Evolutionary conservation across 1,140 invertebrate species (phyloP).

Genomic region (Pygmarrhopalites habei): DNA sequence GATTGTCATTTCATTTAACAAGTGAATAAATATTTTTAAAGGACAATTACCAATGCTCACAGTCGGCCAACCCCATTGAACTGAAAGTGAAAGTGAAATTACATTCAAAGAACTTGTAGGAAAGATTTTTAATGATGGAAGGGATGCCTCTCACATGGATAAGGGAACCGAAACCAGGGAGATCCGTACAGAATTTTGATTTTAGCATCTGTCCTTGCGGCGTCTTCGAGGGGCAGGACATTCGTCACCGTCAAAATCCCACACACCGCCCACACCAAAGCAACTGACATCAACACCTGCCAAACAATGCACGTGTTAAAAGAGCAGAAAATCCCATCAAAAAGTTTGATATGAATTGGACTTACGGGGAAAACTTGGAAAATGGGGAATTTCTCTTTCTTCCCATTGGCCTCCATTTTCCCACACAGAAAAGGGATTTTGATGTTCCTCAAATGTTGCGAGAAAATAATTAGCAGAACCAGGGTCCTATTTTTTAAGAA

Average conservation of each 20-base stretch:
- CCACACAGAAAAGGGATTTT: constrained; percentile 54
- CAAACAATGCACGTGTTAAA: constrained; percentile 6
- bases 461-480: constrained; percentile 70
- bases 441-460: constrained; percentile 66
- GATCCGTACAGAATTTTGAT: constrained; percentile 62
- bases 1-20: no score
- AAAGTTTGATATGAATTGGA: constrained; percentile 21
- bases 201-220: constrained; percentile 69
- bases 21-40: no score
- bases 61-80: constrained; percentile 78
- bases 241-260: constrained; percentile 62
- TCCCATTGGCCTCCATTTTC: constrained; percentile 49
- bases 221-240: constrained; percentile 58
- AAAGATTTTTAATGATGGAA: background rate
- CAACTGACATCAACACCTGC: constrained; percentile 70
- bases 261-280: constrained; percentile 70
- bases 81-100: no score
- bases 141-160: constrained; percentile 56
- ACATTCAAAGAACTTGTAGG: background rate
- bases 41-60: constrained; percentile 61
- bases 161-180: constrained; percentile 76
- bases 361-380: constrained; percentile 79
- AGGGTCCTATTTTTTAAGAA: constrained; percentile 59
- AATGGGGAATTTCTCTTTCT: constrained; percentile 56
- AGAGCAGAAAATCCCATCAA: background rate